Evolutionary conservation across 2,113 vertebrate species (phyloP), one percentile per base, ranked within the genome.

Genomic region (Stigmatopora argus): DNA sequence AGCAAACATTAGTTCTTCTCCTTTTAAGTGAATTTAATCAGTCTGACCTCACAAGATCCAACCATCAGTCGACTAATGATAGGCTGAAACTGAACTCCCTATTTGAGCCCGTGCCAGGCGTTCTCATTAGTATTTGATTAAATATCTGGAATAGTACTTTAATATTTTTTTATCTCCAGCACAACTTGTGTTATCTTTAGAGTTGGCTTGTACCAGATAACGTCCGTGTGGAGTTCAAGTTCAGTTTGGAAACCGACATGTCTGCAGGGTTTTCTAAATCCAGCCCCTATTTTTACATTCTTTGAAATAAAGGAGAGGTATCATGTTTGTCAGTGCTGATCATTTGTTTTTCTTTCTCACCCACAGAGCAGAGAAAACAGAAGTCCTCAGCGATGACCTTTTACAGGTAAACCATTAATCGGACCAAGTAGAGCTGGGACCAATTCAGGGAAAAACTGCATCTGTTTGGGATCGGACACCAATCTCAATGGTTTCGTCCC

Each of bases 351-450:
- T 38, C 81, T 87, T 85, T 85, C 73, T 88, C 81, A 61, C 73
- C 85, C 75, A 73, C 91, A 99, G 97, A 90, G 97, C 96, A 19
- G 97, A 98, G 92, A 99, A 95, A 85, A 99, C 97, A 0, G 97
- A 99, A 90, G 96, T 98, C 17, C 95, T 99, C 79, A 97, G 93
- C 63, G 96, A 99, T 90, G 97, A 99, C 89, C 93, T 99, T 68
- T 67, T 98, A 67, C 95, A 96, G 95, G 97, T 99, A 93, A 92
- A 81, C 83, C 66, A 83, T 84, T 71, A 56, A 83, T 76, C 31
- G n/a, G 60, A 55, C 70, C 31, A 26, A 56, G 21, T 10, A 2
- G 67, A 53, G 44, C 57, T 64, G 49, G 35, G 44, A 70, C 41
- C 59, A 60, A 47, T 23, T 47, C 35, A 38, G 35, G 60, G 17